Base-by-base conservation (phyloP, 2,797 vertebrate genomes). In the Gobio occitaniae region DNA sequence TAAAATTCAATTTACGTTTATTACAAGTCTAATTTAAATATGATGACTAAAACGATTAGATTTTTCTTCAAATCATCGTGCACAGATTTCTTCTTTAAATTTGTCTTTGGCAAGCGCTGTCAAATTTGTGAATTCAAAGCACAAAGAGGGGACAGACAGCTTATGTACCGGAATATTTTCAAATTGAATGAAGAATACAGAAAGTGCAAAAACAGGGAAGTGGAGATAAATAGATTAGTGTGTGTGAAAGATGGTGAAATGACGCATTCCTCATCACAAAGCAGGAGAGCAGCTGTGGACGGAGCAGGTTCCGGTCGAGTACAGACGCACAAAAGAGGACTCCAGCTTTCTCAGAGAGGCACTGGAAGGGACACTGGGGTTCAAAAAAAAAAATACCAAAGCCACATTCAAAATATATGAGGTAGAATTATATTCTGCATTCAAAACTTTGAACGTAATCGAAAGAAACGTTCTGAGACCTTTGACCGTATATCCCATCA, bases 241-340 rank as follows among this genome's bases (percentile, higher is more conserved):
- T 89, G 83, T 89, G 87, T 92, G 93, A 93, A 85, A 92, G 93
- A 92, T 89, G 91, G 90, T 69, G 88, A 92, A 87, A 90, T 65
- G 89, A 69, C 92, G 92, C 93, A 94, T 95, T 90, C 82, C 87
- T 93, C 94, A 88, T 94, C 95, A 95, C 91, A 88, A 89, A 94
- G 95, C 95, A 93, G 94, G 94, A 94, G 94, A 95, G 93, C 94
- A 94, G 95, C 92, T 92, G 93, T 87, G 93, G 93, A 93, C 91
- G 92, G 91, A 92, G 93, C 89, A 88, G 84, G 93, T 94, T 94
- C 92, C 87, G 93, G 92, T 93, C 93, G 94, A 95, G 93, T 93
- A 87, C 75, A 89, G 92, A 86, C 92, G 93, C 90, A 96, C 95
- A 96, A 96, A 95, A 94, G 95, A 86, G 90, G 90, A 90, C 91